Base-by-base conservation (phyloP, 2,888 invertebrate species). In the Yponomeuta plumbellus region DNA sequence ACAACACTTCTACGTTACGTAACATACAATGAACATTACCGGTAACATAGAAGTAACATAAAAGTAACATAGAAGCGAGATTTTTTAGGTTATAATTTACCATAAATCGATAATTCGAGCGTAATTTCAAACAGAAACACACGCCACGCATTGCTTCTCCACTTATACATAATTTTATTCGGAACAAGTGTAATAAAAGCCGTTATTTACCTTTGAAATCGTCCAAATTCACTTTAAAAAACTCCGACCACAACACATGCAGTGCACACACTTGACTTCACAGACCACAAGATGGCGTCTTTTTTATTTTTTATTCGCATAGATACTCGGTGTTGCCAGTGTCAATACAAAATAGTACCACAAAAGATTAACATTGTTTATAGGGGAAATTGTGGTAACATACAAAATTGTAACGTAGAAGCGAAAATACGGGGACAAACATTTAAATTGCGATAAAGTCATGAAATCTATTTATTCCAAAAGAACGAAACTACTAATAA, bases 221-320 rank as follows among this genome's bases (percentile, higher is more conserved):
- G 57, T 57, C 57, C 57, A 57, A 57, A 57, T 57, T 57, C 57
- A 57, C 57, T 57, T 57, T 57, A 57, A 57, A 57, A 57, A 57
- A 57, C 57, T 57, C 17, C 57, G 57, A 57, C n/a, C 57, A 57
- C 20, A 57, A 57, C 34, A 34, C 34, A 34, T 34, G 34, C 34
- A 34, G 34, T 34, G 34, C 34, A 34, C 34, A 34, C 34, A 56
- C 56, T 56, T 56, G 56, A 56, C 56, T 56, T 56, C 56, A 56
- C 56, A 56, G 56, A 56, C 56, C 56, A 56, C 56, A 56, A 56
- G 56, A 56, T 56, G 56, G 56, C 56, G 56, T 56, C 56, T 56
- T 56, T 56, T 56, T 56, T 56, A 5, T 56, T 56, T 56, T 56
- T 56, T 56, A 56, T 56, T 56, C 56, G 56, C 56, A 56, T 56